Percentiles rank a stretch among this genome's conserved stretches.
Evolutionary conservation across 2,888 invertebrate genomes (phyloP).

Genomic region (Hesperia comma): DNA sequence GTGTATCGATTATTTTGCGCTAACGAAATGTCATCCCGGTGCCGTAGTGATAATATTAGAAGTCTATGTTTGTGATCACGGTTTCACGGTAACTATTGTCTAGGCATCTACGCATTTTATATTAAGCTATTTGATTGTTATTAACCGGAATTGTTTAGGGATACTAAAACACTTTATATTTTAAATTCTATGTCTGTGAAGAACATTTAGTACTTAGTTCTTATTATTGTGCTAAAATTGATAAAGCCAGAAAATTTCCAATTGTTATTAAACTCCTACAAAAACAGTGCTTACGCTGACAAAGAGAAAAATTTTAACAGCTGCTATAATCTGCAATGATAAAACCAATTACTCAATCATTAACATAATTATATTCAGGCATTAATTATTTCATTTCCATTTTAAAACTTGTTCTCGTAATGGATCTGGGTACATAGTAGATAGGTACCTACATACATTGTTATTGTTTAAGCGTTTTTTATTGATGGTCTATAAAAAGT

Average conservation of each 20-base stretch:
- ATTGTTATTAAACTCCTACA: not conserved
- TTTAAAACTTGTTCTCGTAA: not conserved
- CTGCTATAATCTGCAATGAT: conserved; percentile 57
- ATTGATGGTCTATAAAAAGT: not conserved
- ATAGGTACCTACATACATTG: not conserved
- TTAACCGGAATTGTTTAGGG: not conserved
- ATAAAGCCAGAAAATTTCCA: not conserved
- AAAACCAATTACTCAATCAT: conserved; percentile 66
- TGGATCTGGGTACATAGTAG: not conserved
- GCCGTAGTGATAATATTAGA: conserved; percentile 83
- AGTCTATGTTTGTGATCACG: conserved; percentile 79
- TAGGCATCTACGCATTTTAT: conserved; percentile 82
- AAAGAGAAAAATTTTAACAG: not conserved
- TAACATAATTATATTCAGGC: conserved; percentile 37
- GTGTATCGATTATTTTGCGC: conserved; percentile 84
- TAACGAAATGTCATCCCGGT: conserved; percentile 83
- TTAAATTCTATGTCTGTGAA: not conserved
- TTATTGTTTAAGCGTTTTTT: not conserved
- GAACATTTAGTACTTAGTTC: not conserved
- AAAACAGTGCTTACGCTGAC: not conserved
- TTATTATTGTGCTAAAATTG: no score
- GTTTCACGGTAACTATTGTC: conserved; percentile 74
- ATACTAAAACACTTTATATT: not conserved
- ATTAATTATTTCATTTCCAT: conserved; percentile 1
- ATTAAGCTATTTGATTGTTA: conserved; percentile 70